Percentiles rank a stretch among this genome's conserved stretches.
These are phyloP conservation scores for Aphis gossypii DNA, from an alignment of 1,140 invertebrate genomes.

Conservation along the genomic window DNA sequence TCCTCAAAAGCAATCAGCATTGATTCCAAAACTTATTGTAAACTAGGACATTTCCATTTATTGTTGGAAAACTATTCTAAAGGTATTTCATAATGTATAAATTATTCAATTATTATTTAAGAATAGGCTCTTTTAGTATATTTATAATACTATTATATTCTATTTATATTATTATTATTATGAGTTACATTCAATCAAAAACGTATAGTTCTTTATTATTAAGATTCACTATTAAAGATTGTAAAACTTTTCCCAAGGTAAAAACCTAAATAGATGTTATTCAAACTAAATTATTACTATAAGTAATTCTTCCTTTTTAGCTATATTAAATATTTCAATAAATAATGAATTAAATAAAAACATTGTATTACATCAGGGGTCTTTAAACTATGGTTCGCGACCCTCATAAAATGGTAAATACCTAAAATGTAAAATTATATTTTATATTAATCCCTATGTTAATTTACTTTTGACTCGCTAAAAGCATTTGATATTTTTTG, in stretches of 20 bases:
- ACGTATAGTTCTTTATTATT: neutral
- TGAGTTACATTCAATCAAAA: neutral
- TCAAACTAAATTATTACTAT: neutral
- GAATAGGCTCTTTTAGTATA: neutral
- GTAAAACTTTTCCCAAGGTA: neutral
- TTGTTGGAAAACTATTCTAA: conserved; percentile 89
- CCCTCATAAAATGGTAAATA: too few species aligned
- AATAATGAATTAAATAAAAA: neutral
- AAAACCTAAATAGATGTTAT: neutral
- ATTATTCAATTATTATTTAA: conserved; percentile 1
- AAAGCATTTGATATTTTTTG: too few species aligned
- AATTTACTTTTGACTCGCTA: too few species aligned
- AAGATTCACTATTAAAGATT: neutral
- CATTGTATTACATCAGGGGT: neutral
- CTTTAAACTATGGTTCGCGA: too few species aligned
- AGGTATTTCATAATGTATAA: conserved; percentile 69
- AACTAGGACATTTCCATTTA: conserved; percentile 92
- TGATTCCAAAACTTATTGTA: conserved; percentile 90
- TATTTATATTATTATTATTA: too few species aligned
- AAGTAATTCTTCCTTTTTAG: neutral
- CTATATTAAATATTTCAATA: neutral
- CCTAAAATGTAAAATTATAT: too few species aligned
- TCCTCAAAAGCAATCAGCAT: conserved; percentile 74
- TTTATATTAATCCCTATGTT: too few species aligned
- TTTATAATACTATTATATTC: too few species aligned